These are phyloP conservation scores for Athrips mouffetella DNA, from an alignment of 2,888 invertebrate genomes.

Conservation along the genomic window DNA sequence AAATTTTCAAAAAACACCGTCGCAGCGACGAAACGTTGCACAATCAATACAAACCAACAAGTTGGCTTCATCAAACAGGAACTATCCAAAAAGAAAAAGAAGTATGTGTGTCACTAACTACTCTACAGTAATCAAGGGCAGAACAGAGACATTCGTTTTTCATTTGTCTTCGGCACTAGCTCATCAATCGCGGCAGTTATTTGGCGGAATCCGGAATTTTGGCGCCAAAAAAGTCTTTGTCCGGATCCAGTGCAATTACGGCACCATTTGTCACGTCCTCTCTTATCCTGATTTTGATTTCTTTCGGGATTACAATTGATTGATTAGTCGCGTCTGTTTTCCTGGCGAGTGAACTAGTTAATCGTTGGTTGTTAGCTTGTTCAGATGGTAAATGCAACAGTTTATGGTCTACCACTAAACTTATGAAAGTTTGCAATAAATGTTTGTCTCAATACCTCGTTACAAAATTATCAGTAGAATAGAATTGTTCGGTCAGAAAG, in stretches of 20 bases:
- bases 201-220: constrained; percentile 54
- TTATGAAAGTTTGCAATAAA: background rate
- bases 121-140: constrained; percentile 40
- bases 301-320: constrained; percentile 60
- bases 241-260: constrained; percentile 65
- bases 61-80: background rate
- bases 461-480: too few relatives aligned
- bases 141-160: constrained; percentile 45
- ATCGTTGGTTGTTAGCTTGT: too few relatives aligned
- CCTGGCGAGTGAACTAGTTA: background rate
- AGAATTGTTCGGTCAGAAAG: too few relatives aligned
- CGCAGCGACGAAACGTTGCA: too few relatives aligned
- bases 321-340: constrained; percentile 52
- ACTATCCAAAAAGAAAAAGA: background rate
- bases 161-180: constrained; percentile 51
- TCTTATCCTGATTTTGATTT: constrained; percentile 55
- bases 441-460: too few relatives aligned
- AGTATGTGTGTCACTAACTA: constrained; percentile 16
- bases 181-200: constrained; percentile 69
- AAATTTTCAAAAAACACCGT: too few relatives aligned
- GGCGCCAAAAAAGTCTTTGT: constrained; percentile 46
- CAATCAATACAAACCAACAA: too few relatives aligned
- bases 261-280: constrained; percentile 67
- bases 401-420: background rate
- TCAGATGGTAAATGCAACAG: too few relatives aligned